Percentiles rank a stretch among this genome's conserved stretches.
These are phyloP conservation scores for Diarsia rubi DNA, from an alignment of 2,888 invertebrate species.

Conservation along the genomic window DNA sequence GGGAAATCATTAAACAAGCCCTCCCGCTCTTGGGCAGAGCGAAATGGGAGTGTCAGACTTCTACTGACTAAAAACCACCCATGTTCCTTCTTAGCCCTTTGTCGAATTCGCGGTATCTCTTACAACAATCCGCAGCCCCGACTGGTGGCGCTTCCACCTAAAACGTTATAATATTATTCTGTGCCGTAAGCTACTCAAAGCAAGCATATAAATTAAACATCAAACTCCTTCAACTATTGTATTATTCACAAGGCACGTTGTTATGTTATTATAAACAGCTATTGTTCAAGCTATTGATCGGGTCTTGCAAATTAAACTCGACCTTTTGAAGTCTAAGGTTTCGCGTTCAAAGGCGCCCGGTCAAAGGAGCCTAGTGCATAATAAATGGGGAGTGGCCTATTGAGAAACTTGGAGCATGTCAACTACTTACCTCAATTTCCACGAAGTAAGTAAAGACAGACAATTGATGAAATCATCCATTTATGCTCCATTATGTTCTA, in stretches of 20 bases:
- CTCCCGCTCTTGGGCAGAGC: too few species aligned
- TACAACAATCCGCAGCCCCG: too few species aligned
- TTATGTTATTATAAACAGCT: conserved; percentile 57
- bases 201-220: conserved; percentile 40
- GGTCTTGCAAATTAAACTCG: conserved; percentile 44
- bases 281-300: conserved; percentile 52
- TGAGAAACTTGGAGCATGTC: conserved; percentile 47
- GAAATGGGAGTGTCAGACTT: too few species aligned
- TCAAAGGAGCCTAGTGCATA: conserved; percentile 49
- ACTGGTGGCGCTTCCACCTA: background rate
- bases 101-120: too few species aligned
- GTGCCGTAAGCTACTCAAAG: conserved; percentile 6
- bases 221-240: conserved; percentile 34
- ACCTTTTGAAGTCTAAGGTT: conserved; percentile 57
- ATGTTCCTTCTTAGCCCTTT: too few species aligned
- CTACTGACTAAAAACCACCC: too few species aligned
- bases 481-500: too few species aligned
- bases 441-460: conserved; percentile 19
- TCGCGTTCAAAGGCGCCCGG: conserved; percentile 25
- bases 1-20: too few species aligned
- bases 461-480: conserved; percentile 13
- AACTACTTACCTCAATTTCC: conserved; percentile 21
- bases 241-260: conserved; percentile 28
- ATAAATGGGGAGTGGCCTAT: conserved; percentile 34
- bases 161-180: background rate